Percentiles rank a stretch among this genome's conserved stretches.
Evolutionary conservation across 92 coral and sea anemone genomes (phyloP).

Genomic region (Pocillopora meandrina): DNA sequence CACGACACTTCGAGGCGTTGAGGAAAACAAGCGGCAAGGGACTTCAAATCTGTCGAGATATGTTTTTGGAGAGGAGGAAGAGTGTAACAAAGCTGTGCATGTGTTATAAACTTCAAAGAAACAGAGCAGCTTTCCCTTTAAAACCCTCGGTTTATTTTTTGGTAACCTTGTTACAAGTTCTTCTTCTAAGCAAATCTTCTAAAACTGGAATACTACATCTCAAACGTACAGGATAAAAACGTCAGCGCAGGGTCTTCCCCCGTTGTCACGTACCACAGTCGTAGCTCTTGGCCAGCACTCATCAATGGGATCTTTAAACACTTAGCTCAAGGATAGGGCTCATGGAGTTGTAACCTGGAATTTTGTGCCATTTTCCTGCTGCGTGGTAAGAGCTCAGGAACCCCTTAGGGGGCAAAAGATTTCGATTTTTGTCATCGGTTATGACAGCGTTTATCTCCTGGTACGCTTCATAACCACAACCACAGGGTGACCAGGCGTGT

Average conservation of each 20-base stretch:
- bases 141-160: too few species aligned
- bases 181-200: too few species aligned
- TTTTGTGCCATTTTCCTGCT: neutral
- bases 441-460: neutral
- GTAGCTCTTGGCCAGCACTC: conserved; percentile 11
- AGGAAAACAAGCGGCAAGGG: too few species aligned
- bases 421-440: neutral
- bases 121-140: too few species aligned
- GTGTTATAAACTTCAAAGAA: too few species aligned
- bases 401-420: neutral
- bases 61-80: too few species aligned
- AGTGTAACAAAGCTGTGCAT: too few species aligned
- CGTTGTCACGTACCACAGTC: conserved; percentile 8
- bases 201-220: too few species aligned
- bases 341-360: conserved; percentile 3
- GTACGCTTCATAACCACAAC: neutral
- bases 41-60: too few species aligned
- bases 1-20: too few species aligned
- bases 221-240: neutral
- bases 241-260: conserved; percentile 5
- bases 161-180: too few species aligned
- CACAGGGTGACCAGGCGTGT: conserved; percentile 7
- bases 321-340: neutral
- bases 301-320: neutral
- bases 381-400: neutral